phyloP scores from a whole-genome alignment of 2,888 invertebrate genomes.

The Athetis lepigone region DNA sequence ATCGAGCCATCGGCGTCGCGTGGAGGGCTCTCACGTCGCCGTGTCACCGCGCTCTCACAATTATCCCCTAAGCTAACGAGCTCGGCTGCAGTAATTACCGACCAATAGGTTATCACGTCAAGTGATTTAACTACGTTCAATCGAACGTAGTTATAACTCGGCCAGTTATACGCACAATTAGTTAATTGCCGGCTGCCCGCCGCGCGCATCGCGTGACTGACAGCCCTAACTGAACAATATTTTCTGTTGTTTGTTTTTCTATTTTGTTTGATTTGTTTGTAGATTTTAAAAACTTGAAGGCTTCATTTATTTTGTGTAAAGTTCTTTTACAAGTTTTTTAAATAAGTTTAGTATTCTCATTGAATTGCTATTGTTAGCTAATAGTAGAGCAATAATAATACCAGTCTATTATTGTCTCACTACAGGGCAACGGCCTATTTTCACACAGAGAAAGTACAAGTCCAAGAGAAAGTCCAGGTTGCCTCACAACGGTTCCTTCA shows the following conservation, averaged over 20 bases:
- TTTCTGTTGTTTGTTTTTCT: conserved; percentile 43
- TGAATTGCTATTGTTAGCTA: too few relatives aligned
- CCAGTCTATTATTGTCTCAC: too few relatives aligned
- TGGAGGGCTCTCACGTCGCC: conserved; percentile 56
- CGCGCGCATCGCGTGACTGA: conserved; percentile 45
- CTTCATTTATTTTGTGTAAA: background rate
- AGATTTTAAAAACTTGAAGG: conserved; percentile 34
- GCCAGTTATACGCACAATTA: conserved; percentile 72
- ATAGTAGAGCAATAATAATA: too few relatives aligned
- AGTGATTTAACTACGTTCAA: conserved; percentile 44
- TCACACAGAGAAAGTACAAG: too few relatives aligned
- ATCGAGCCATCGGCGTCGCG: conserved; percentile 51
- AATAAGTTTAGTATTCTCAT: background rate
- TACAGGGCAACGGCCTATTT: too few relatives aligned
- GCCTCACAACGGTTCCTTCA: too few relatives aligned
- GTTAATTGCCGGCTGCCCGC: conserved; percentile 65
- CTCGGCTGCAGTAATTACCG: conserved; percentile 57
- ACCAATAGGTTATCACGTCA: conserved; percentile 61
- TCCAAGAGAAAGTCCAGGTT: too few relatives aligned
- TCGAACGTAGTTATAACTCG: conserved; percentile 60
- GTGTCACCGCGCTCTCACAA: conserved; percentile 61
- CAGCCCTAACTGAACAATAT: conserved; percentile 46
- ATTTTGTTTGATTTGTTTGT: conserved; percentile 16
- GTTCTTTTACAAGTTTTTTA: background rate
- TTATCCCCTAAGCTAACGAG: conserved; percentile 56